These are phyloP conservation scores for Corythornis vintsioides DNA, from an alignment of 2,113 vertebrate genomes.

Conservation along the genomic window DNA sequence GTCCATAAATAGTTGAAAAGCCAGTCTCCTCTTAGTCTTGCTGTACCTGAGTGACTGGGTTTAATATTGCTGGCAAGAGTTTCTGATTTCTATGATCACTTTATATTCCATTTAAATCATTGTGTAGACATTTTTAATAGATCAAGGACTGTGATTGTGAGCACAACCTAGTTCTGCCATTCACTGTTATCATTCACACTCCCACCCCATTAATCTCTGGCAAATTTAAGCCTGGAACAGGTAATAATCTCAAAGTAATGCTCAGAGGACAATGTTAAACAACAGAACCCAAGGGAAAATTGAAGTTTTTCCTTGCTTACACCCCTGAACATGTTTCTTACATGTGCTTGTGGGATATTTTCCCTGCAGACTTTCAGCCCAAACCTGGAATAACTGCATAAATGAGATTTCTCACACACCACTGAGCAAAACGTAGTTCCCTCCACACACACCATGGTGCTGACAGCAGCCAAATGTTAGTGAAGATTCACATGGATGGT, in stretches of 20 bases:
- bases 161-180: background rate
- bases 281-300: conserved; percentile 53
- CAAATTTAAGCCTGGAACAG: conserved; percentile 15
- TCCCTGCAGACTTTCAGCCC: conserved; percentile 62
- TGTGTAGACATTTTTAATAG: background rate
- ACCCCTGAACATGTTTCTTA: conserved; percentile 28
- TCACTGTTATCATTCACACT: background rate
- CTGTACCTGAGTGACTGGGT: background rate
- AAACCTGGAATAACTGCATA: conserved; percentile 44
- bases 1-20: background rate
- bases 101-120: background rate
- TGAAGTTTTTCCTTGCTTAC: conserved; percentile 40
- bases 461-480: background rate
- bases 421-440: background rate
- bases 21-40: accelerated
- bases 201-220: conserved; percentile 14
- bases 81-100: background rate
- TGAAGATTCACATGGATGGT: background rate
- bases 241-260: conserved; percentile 42
- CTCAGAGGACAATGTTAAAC: conserved; percentile 25
- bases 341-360: conserved; percentile 57
- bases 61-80: background rate
- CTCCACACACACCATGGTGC: background rate
- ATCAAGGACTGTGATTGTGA: background rate
- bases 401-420: background rate